Base-by-base conservation (phyloP, 2,113 vertebrate species). In the Phoxinus phoxinus region DNA sequence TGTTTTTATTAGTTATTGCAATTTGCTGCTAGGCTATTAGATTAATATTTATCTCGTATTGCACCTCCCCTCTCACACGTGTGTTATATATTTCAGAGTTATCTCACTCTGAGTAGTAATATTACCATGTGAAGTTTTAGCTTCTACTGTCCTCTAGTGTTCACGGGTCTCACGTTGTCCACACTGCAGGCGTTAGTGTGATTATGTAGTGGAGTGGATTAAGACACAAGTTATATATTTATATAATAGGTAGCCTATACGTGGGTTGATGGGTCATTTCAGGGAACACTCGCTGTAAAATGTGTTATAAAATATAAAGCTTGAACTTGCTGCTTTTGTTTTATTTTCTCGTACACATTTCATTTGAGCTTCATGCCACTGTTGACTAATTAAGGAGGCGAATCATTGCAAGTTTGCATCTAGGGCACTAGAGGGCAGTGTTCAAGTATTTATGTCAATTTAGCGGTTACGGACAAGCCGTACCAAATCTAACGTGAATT, bases 401-500 rank as follows among this genome's bases (percentile, higher is more conserved):
- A 7, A 1, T 11, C n/a, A 59, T 30, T 15, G 23, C 13, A 80
- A 73, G 9, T 17, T 79, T 56, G 75, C 6, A 23, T 23, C 13
- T 23, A 30, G 2, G 48, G 44, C 86, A 85, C 86, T 30, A 44
- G 83, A 81, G 71, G 77, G 77, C 58, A 76, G 86, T 81, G 46
- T 81, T 81, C 44, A 67, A 48, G 2, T 48, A 35, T 11, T 30
- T 19, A 25, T 48, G 41, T 41, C 37, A 12, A 13, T 4, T 27
- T 48, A 48, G 12, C 0, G 41, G 6, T 48, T 75, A 13, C 3
- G 2, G 3, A 6, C 0, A 53, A 25, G 8, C 7, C 19, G 12
- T 30, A 51, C 8, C 21, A 11, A 35, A 10, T 69, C 1, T 65
- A 3, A 2, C 6, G 0, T 12, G 46, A 48, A 35, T 51, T 51